These are phyloP conservation scores for Sebastes flavidus DNA, from an alignment of 2,797 vertebrate genomes.

Conservation along the genomic window DNA sequence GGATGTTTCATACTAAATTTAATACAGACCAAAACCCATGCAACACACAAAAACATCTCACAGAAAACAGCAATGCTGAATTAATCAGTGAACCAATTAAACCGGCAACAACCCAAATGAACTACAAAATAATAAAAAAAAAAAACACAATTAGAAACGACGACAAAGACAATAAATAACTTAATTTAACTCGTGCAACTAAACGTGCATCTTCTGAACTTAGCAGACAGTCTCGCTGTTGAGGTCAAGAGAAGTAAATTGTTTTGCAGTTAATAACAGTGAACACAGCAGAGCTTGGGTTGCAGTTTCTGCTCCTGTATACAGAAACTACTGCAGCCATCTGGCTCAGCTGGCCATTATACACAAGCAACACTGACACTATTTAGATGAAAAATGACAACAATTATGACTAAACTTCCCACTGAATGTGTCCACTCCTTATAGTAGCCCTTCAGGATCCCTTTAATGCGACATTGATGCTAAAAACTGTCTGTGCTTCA, in stretches of 20 bases:
- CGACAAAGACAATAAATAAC: slow-evolving; percentile 27
- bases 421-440: not conserved
- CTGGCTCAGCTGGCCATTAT: not conserved
- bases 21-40: slow-evolving; percentile 37
- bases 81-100: slow-evolving; percentile 15
- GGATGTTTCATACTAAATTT: slow-evolving; percentile 49
- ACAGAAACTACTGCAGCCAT: slow-evolving; percentile 31
- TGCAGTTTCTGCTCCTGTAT: not conserved
- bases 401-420: slow-evolving; percentile 24
- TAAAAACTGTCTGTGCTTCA: not conserved
- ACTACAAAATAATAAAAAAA: not conserved
- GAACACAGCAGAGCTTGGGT: slow-evolving; percentile 25
- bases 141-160: slow-evolving; percentile 14
- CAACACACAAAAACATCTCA: slow-evolving; percentile 9
- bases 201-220: not conserved
- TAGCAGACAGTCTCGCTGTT: not conserved
- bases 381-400: slow-evolving; percentile 23
- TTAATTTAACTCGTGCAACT: slow-evolving; percentile 13
- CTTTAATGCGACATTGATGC: not conserved
- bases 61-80: slow-evolving; percentile 8
- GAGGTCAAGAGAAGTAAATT: slow-evolving; percentile 4
- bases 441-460: not conserved
- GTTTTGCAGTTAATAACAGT: slow-evolving; percentile 16
- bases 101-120: slow-evolving; percentile 8
- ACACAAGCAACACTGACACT: slow-evolving; percentile 17